Evolutionary conservation across 2,888 invertebrate species (phyloP).

Genomic region (Gerris lacustris): DNA sequence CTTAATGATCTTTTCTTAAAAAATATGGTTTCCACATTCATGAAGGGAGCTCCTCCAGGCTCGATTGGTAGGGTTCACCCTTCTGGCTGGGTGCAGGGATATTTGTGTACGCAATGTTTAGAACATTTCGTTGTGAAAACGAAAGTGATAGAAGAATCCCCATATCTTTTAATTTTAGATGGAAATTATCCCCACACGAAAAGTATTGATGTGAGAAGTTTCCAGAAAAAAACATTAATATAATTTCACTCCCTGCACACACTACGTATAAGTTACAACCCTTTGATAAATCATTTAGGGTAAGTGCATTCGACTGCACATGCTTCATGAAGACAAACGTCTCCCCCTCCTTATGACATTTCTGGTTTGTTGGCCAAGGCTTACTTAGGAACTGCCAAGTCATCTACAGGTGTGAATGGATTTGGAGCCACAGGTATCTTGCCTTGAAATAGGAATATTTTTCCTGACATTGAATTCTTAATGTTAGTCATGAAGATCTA

Average conservation of each 20-base stretch:
- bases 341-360: constrained; percentile 27
- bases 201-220: too few relatives aligned
- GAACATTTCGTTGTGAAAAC: too few relatives aligned
- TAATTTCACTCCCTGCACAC: too few relatives aligned
- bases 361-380: constrained; percentile 28
- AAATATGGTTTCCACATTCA: constrained; percentile 32
- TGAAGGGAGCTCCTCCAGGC: constrained; percentile 33
- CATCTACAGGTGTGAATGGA: constrained; percentile 26
- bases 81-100: too few relatives aligned
- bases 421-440: constrained; percentile 30
- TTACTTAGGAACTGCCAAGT: constrained; percentile 30
- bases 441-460: constrained; percentile 30
- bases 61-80: constrained; percentile 29
- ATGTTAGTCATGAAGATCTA: too few relatives aligned
- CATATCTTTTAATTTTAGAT: too few relatives aligned
- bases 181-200: too few relatives aligned
- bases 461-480: constrained; percentile 18
- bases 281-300: constrained; percentile 19
- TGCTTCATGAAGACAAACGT: constrained; percentile 28
- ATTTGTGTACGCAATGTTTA: too few relatives aligned
- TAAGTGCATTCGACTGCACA: constrained; percentile 32
- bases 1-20: constrained; percentile 33
- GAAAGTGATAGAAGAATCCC: too few relatives aligned
- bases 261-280: constrained; percentile 21
- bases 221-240: too few relatives aligned